Conservation (phyloP, 2,797 vertebrate genomes). For the Myripristis jacobus region DNA sequence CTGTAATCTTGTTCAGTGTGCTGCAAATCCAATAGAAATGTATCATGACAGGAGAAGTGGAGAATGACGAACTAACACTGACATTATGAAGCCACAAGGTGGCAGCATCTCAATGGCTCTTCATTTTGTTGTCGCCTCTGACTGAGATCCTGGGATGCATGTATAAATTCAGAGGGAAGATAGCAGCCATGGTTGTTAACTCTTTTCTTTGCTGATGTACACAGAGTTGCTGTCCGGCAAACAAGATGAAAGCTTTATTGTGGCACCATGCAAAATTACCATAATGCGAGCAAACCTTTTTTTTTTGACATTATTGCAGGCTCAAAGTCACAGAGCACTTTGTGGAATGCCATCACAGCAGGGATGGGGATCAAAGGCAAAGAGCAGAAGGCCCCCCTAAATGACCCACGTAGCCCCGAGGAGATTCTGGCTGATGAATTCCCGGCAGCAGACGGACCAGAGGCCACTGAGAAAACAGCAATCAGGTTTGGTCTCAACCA, state of each 20-base stretch:
- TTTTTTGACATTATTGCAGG: slow-evolving; percentile 75
- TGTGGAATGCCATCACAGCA: slow-evolving; percentile 90
- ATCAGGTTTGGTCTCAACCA: slow-evolving; percentile 81
- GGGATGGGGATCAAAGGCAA: slow-evolving; percentile 90
- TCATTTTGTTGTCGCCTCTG: background rate
- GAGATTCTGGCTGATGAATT: slow-evolving; percentile 94
- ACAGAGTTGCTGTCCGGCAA: background rate
- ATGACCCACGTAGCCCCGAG: slow-evolving; percentile 87
- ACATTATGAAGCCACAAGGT: slow-evolving; percentile 67
- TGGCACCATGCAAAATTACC: background rate
- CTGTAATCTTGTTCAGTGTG: background rate
- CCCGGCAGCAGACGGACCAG: slow-evolving; percentile 88
- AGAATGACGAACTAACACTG: slow-evolving; percentile 11
- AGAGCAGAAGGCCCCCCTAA: slow-evolving; percentile 80
- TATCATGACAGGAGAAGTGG: too few relatives aligned
- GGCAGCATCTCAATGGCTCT: slow-evolving; percentile 67
- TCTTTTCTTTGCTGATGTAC: background rate
- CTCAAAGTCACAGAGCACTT: slow-evolving; percentile 93
- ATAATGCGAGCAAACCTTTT: background rate
- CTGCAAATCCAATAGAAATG: too few relatives aligned
- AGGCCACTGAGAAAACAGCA: slow-evolving; percentile 92
- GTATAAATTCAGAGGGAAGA: background rate
- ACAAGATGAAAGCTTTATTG: background rate
- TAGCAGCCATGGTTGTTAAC: background rate
- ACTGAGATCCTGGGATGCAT: background rate